Evolutionary conservation across 2,888 invertebrate genomes (phyloP).

Genomic region (Apotomis turbidana): DNA sequence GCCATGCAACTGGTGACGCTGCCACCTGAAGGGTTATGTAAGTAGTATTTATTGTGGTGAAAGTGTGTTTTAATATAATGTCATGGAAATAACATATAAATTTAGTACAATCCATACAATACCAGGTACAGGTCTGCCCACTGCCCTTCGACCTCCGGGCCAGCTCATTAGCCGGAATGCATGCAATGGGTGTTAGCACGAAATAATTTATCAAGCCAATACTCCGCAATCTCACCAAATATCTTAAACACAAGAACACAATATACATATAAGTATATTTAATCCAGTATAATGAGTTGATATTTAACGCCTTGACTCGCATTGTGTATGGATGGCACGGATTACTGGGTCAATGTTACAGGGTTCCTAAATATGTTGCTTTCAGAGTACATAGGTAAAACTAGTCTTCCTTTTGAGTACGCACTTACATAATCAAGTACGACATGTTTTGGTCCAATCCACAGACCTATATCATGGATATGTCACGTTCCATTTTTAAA

Average conservation of each 20-base stretch:
- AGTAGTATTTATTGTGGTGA: too few relatives aligned
- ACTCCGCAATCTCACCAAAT: conserved; percentile 27
- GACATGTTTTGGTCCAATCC: too few relatives aligned
- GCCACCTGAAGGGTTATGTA: too few relatives aligned
- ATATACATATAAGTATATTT: background rate
- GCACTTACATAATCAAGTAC: too few relatives aligned
- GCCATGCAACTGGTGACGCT: too few relatives aligned
- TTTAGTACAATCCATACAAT: background rate
- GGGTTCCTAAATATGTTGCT: too few relatives aligned
- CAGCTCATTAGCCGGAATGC: conserved; percentile 25
- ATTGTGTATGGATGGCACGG: background rate
- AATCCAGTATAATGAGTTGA: background rate
- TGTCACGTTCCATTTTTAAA: too few relatives aligned
- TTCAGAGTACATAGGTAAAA: too few relatives aligned
- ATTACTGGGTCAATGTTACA: too few relatives aligned
- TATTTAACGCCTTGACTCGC: background rate
- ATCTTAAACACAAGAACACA: conserved; percentile 3
- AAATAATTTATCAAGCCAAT: conserved; percentile 31
- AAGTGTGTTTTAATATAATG: too few relatives aligned
- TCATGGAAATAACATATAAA: background rate
- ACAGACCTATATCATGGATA: too few relatives aligned
- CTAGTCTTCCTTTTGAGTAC: too few relatives aligned
- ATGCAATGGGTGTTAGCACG: conserved; percentile 32
- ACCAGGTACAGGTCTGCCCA: background rate
- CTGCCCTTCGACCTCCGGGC: conserved; percentile 14